Conservation (phyloP, 2,113 vertebrate species). For the Dascyllus trimaculatus region DNA sequence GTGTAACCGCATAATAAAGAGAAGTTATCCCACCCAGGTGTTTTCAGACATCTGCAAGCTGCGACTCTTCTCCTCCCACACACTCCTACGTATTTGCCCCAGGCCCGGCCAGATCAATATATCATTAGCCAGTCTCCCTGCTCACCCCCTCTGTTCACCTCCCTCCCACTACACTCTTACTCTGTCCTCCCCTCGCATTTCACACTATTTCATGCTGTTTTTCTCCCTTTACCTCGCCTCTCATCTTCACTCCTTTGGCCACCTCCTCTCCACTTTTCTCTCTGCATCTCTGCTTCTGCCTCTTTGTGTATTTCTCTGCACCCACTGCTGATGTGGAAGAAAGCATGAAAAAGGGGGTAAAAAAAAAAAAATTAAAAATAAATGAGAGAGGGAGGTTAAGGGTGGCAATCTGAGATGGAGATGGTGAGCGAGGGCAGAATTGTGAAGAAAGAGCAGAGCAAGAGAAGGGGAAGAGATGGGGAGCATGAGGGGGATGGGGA, state of each 20-base stretch:
- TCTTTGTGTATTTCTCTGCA: conserved; percentile 56
- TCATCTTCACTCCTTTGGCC: conserved; percentile 54
- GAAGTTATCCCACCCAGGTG: conserved; percentile 65
- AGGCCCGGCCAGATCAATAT: conserved; percentile 79
- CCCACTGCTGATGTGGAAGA: conserved; percentile 14
- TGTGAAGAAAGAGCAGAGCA: conserved; percentile 26
- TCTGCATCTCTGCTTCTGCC: conserved; percentile 22
- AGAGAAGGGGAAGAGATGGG: conserved; percentile 40
- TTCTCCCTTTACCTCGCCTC: conserved; percentile 46
- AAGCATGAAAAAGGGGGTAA: conserved; percentile 27
- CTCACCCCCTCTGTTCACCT: conserved; percentile 33
- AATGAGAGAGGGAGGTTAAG: conserved; percentile 26
- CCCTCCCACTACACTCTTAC: conserved; percentile 35
- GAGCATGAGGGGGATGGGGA: conserved; percentile 70
- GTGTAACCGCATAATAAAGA: conserved; percentile 30
- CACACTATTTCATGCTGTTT: conserved; percentile 65
- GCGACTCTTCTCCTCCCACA: conserved; percentile 67
- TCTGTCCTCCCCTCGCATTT: conserved; percentile 55
- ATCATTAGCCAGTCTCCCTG: conserved; percentile 76
- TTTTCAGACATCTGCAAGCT: conserved; percentile 67
- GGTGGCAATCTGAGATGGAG: conserved; percentile 51
- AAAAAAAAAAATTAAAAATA: background rate
- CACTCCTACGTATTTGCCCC: conserved; percentile 65
- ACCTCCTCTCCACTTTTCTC: conserved; percentile 32
- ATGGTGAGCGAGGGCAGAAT: conserved; percentile 39